Base-by-base conservation (phyloP, 2,113 vertebrate genomes). In the Capreolus pygargus region DNA sequence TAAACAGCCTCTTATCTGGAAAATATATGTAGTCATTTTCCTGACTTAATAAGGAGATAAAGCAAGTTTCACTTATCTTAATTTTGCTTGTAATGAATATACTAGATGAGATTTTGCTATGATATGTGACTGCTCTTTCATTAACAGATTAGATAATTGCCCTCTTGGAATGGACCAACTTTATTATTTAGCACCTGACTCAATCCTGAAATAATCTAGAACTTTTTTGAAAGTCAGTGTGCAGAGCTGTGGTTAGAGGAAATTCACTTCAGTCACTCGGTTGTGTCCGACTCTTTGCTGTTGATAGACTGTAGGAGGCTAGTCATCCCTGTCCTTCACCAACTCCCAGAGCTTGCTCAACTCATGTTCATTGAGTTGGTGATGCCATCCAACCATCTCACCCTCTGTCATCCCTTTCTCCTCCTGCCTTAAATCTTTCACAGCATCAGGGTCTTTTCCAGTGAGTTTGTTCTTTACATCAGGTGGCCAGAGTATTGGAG, bases 11-110 rank as follows among this genome's bases (percentile, higher is more conserved):
- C 60, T 91, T 94, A 74, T 87, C 92, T 83, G 70, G 95, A 96
- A 98, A 97, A 98, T 98, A 97, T 97, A 97, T 95, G 96, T 97
- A 94, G 96, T 97, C 95, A 93, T 98, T 93, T 96, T 97, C 97
- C 93, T 93, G 95, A 89, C 94, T 97, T 98, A 98, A 97, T 97
- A 93, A 97, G 93, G 86, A 96, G 89, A 94, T 87, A 87, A 89
- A 95, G 96, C 91, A 95, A 97, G 97, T 95, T 97, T 97, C 96
- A 97, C 96, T 98, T 97, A 97, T 96, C 96, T 97, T 97, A 97
- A 97, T 98, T 97, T 97, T 91, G 86, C 83, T 86, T 64, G 23
- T 98, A 98, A 97, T 97, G 96, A 97, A 97, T 92, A 94, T 43
- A 97, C 50, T 83, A 92, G 96, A 97, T 93, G 96, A 97, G 93